Evolutionary conservation across 2,113 vertebrate genomes (phyloP).

Genomic region (Neolamprologus longior): DNA sequence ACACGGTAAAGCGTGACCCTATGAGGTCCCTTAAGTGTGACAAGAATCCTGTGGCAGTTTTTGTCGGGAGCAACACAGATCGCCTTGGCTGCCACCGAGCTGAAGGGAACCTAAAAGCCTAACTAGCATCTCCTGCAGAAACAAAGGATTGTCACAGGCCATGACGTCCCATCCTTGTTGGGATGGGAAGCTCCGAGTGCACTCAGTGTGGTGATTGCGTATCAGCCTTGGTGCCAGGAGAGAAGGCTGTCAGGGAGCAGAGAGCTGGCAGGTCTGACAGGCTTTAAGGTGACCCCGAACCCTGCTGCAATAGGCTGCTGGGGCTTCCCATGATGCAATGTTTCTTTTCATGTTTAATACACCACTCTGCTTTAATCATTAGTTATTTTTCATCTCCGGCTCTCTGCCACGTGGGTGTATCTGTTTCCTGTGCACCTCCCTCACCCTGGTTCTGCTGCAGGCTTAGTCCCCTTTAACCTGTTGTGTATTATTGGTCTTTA

Average conservation of each 20-base stretch:
- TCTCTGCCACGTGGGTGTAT: neutral
- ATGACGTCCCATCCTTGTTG: neutral
- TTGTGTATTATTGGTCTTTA: neutral
- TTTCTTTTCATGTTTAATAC: neutral
- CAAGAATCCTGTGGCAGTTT: neutral
- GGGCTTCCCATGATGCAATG: neutral
- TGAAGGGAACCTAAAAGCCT: neutral
- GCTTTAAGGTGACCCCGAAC: neutral
- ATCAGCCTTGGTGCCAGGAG: neutral
- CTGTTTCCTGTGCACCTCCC: neutral
- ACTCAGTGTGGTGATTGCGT: accelerated
- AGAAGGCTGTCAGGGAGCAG: neutral
- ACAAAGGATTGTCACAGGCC: neutral
- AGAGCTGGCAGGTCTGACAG: neutral
- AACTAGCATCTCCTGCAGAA: neutral
- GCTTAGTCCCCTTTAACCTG: accelerated
- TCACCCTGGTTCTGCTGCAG: neutral
- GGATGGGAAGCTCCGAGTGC: neutral
- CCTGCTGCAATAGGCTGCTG: neutral
- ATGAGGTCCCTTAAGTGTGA: neutral
- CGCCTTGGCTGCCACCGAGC: neutral
- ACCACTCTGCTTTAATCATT: neutral
- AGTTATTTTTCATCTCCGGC: accelerated
- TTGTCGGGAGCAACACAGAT: neutral
- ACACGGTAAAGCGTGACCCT: accelerated